phyloP scores from a whole-genome alignment of 2,797 vertebrate species.

The Chromis chromis region DNA sequence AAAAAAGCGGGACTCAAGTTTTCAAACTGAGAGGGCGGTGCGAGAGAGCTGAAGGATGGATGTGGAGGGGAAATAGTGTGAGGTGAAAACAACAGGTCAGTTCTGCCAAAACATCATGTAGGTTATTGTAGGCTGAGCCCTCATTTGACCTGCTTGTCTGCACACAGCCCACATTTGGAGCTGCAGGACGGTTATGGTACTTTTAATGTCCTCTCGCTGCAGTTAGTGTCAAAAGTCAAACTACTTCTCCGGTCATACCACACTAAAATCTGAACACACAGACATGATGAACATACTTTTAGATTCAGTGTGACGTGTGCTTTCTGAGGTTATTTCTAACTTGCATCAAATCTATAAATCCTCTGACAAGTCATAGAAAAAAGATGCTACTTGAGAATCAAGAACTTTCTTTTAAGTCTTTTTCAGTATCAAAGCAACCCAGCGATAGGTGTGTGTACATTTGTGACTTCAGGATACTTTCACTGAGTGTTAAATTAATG shows the following conservation, averaged over 20 bases:
- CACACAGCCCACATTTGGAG: not conserved
- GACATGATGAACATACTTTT: not conserved
- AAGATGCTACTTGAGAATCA: not conserved
- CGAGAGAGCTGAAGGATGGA: not conserved
- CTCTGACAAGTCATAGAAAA: not conserved
- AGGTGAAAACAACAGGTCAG: not conserved
- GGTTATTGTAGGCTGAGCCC: not conserved
- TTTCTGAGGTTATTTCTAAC: not conserved
- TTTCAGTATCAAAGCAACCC: not conserved
- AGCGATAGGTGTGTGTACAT: no score
- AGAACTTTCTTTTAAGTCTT: not conserved
- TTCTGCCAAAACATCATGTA: not conserved
- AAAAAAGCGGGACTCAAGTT: not conserved
- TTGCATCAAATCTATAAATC: not conserved
- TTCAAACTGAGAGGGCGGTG: not conserved
- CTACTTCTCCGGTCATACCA: not conserved
- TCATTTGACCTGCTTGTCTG: not conserved
- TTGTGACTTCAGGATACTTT: not conserved
- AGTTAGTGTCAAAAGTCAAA: not conserved
- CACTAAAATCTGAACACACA: not conserved
- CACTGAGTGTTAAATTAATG: not conserved
- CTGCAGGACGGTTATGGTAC: not conserved
- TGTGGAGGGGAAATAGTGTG: not conserved
- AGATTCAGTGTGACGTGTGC: not conserved
- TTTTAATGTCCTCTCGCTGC: not conserved